Evolutionary conservation across 2,888 invertebrate species (phyloP), one percentile per base, ranked within the genome.

Genomic region (Microctonus hyperodae): DNA sequence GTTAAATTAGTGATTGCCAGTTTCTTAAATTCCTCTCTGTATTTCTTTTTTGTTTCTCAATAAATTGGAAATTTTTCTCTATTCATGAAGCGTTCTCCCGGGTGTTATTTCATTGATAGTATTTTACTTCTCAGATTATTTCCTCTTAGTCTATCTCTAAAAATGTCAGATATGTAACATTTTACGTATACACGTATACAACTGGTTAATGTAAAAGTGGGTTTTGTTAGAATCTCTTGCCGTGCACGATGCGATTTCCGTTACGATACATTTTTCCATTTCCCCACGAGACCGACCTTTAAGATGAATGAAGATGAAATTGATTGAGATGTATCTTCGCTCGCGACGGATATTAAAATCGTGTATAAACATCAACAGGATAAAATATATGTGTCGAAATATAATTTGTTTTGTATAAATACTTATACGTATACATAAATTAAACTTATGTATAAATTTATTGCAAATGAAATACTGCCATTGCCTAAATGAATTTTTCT

Each of bases 311-410:
- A 67, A 69, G 72, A 73, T 73, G 78, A 76, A 76, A 77, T 77
- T 78, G 77, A 77, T 77, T 78, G 78, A 78, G 78, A 77, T 74
- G 75, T 76, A 77, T 76, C 75, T 76, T 73, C 67, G 73, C 69
- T 73, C 67, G 67, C 63, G 74, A 72, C 73, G 76, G 75, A 77
- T 77, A 77, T 77, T 77, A 77, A 76, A 76, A 77, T 72, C 23
- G 35, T 25, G n/a, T 53, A 16, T 25, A 40, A 1, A n/a, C 20
- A 25, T 23, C 31, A 20, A 55, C 13, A 13, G 33, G 28, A 9
- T 44, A 6, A 16, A 44, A 2, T 44, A 44, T 44, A 44, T 44
- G 16, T 7, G 16, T 7, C 4, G n/a, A n/a, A n/a, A n/a, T n/a
- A n/a, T n/a, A n/a, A n/a, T n/a, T n/a, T n/a, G n/a, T n/a, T n/a